Conservation (phyloP, 2,888 invertebrate genomes). For the Plutella xylostella region DNA sequence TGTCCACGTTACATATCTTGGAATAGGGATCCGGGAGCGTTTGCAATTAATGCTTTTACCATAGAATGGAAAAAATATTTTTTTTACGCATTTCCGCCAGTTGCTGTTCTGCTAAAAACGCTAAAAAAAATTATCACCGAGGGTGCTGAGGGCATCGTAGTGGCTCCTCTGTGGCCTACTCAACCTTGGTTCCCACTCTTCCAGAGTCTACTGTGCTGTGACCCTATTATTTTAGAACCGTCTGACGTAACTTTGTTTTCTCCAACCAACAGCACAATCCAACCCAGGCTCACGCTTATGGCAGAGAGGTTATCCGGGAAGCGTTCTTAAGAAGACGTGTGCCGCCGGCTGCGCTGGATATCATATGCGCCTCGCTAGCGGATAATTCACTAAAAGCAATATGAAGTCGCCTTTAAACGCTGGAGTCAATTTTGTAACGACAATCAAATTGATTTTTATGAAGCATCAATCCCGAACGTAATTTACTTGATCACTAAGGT, state of each 20-base stretch:
- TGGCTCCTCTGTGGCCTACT: slow-evolving; percentile 2
- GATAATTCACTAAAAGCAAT: slow-evolving; percentile 14
- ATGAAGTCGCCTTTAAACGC: slow-evolving; percentile 11
- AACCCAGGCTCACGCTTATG: too few species aligned
- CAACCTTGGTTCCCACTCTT: slow-evolving; percentile 1
- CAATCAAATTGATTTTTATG: slow-evolving; percentile 11
- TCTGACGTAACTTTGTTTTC: too few species aligned
- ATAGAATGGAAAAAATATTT: background rate
- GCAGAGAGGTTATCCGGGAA: too few species aligned
- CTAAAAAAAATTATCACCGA: slow-evolving; percentile 2
- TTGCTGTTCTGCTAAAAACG: slow-evolving; percentile 3
- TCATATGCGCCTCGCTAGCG: slow-evolving; percentile 12
- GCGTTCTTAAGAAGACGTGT: slow-evolving; percentile 12
- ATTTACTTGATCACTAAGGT: slow-evolving; percentile 8
- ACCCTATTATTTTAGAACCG: background rate
- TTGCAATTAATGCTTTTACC: slow-evolving; percentile 3
- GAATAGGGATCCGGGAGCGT: slow-evolving; percentile 4
- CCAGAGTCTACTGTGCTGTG: background rate
- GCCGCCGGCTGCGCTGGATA: slow-evolving; percentile 7
- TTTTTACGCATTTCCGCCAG: slow-evolving; percentile 7
- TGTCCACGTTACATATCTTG: background rate
- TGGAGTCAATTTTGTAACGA: slow-evolving; percentile 15
- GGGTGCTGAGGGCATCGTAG: background rate
- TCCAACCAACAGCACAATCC: background rate
- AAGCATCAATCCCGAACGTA: slow-evolving; percentile 8